Percentiles rank a stretch among this genome's conserved stretches.
phyloP scores from a whole-genome alignment of 1,140 invertebrate genomes.

The Asbolus verrucosus region DNA sequence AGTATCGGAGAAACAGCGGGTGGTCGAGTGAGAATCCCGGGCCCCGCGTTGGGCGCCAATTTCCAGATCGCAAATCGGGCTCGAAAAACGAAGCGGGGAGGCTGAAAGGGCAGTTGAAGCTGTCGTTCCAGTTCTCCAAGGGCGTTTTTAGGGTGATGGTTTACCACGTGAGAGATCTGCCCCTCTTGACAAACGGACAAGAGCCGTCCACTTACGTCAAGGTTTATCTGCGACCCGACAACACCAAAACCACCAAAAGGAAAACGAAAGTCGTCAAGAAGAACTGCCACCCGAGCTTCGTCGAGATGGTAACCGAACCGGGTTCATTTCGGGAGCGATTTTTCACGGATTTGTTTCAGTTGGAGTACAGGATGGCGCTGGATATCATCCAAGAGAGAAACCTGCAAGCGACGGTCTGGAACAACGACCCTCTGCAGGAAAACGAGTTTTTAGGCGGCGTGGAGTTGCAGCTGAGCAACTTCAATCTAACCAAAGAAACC shows the following conservation, averaged over 20 bases:
- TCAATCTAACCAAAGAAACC: conserved; percentile 82
- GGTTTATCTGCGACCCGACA: conserved; percentile 91
- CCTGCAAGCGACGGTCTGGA: conserved; percentile 94
- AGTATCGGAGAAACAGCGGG: too few relatives aligned
- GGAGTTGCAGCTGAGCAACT: conserved; percentile 77
- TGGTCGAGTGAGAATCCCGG: too few relatives aligned
- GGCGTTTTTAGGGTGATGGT: conserved; percentile 88
- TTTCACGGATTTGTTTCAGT: conserved; percentile 67
- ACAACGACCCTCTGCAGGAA: conserved; percentile 94
- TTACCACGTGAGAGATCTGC: conserved; percentile 87
- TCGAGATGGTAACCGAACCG: conserved; percentile 88
- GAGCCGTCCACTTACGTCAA: conserved; percentile 94
- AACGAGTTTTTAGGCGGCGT: conserved; percentile 95
- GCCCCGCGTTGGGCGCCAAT: too few relatives aligned
- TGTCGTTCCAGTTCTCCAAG: conserved; percentile 86
- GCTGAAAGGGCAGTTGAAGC: conserved; percentile 68
- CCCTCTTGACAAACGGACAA: conserved; percentile 77
- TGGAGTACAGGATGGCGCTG: conserved; percentile 89
- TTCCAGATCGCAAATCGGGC: conserved; percentile 43
- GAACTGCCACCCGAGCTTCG: conserved; percentile 95
- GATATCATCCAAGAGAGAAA: conserved; percentile 81
- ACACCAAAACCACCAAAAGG: conserved; percentile 89
- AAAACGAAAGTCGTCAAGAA: conserved; percentile 95
- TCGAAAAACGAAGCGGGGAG: conserved; percentile 55
- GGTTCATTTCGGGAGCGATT: neutral